Conservation (phyloP, 2,797 vertebrate species). For the Sebastes paucispinis region DNA sequence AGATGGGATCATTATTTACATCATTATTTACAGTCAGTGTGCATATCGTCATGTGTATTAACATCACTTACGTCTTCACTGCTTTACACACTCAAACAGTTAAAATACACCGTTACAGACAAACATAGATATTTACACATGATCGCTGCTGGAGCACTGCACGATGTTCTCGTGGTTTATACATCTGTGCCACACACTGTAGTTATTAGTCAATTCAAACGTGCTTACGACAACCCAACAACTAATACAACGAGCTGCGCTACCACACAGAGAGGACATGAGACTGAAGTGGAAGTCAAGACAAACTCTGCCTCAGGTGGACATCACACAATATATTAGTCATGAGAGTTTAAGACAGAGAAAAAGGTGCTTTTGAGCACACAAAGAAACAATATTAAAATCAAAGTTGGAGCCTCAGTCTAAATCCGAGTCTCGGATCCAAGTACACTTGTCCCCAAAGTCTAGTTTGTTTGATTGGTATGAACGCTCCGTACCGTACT, state of each 20-base stretch:
- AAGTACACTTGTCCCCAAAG: too few relatives aligned
- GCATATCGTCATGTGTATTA: slow-evolving; percentile 53
- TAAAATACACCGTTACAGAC: slow-evolving; percentile 44
- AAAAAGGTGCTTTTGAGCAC: neutral
- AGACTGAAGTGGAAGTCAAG: slow-evolving; percentile 8
- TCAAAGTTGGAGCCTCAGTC: neutral
- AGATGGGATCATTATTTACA: slow-evolving; percentile 67
- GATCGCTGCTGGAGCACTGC: slow-evolving; percentile 11
- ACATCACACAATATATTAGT: slow-evolving; percentile 19
- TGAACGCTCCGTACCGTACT: too few relatives aligned
- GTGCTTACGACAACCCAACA: slow-evolving; percentile 16
- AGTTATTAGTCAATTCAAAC: slow-evolving; percentile 15
- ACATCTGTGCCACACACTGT: slow-evolving; percentile 9
- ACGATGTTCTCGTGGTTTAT: slow-evolving; percentile 22
- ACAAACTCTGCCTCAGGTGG: slow-evolving; percentile 1
- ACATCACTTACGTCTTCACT: slow-evolving; percentile 44
- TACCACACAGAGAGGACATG: slow-evolving; percentile 24
- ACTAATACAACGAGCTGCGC: slow-evolving; percentile 12
- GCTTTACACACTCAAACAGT: slow-evolving; percentile 39
- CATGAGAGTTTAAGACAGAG: slow-evolving; percentile 18
- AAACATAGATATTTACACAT: slow-evolving; percentile 59
- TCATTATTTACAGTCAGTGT: slow-evolving; percentile 47
- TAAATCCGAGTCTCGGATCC: neutral
- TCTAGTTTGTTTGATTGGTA: too few relatives aligned
- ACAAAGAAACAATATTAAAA: neutral